Conservation (phyloP, 2,113 vertebrate species). For the Argyrosomus japonicus region DNA sequence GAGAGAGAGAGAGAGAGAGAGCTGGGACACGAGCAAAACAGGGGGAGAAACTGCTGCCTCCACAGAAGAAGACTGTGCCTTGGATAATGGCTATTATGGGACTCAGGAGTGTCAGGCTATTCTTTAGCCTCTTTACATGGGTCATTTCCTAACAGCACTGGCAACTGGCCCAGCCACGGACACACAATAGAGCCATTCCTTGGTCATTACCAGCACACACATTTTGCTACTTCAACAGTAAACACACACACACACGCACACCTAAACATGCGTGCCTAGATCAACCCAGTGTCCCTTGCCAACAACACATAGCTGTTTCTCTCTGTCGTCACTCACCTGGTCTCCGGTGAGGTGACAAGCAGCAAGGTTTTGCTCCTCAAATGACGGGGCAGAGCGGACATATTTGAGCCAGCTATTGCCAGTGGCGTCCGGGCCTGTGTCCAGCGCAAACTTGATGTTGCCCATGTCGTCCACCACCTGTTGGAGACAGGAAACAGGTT, state of each 20-base stretch:
- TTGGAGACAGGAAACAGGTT: constrained; percentile 42
- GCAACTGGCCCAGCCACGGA: constrained; percentile 62
- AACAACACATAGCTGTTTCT: constrained; percentile 6
- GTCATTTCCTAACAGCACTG: constrained; percentile 70
- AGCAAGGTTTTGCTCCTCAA: constrained; percentile 92
- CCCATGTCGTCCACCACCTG: constrained; percentile 93
- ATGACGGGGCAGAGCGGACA: constrained; percentile 90
- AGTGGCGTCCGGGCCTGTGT: constrained; percentile 79
- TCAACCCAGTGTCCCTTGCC: neutral
- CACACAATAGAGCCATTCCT: constrained; percentile 70
- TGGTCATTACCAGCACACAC: constrained; percentile 57
- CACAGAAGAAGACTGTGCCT: constrained; percentile 34
- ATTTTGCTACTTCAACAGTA: constrained; percentile 45
- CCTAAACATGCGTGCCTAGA: constrained; percentile 8
- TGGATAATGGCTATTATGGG: constrained; percentile 54
- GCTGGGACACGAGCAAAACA: constrained; percentile 18
- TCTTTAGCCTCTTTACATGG: constrained; percentile 67
- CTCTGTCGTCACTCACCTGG: constrained; percentile 87
- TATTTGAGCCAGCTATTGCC: constrained; percentile 95
- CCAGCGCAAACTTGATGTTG: constrained; percentile 89
- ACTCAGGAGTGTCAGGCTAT: constrained; percentile 65
- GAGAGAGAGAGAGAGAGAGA: neutral
- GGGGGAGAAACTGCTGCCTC: constrained; percentile 26
- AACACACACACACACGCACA: constrained; percentile 38
- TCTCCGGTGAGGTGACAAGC: constrained; percentile 91